phyloP scores from a whole-genome alignment of 2,797 vertebrate genomes.

The Clamator glandarius region DNA sequence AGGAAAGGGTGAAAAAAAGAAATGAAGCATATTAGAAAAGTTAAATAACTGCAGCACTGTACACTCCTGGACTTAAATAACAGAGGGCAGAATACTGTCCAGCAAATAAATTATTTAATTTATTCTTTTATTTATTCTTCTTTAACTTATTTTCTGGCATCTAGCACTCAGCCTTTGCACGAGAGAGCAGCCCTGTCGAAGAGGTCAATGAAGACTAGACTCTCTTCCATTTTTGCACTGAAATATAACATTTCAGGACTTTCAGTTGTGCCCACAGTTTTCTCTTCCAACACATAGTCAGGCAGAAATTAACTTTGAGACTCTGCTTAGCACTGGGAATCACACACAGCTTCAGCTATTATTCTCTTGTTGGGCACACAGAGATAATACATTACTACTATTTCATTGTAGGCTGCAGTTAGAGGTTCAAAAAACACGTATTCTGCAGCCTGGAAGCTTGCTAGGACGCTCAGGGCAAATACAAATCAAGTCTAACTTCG shows the following conservation, averaged over 20 bases:
- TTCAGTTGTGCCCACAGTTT: background rate
- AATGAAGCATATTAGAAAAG: background rate
- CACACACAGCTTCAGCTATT: background rate
- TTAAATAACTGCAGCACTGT: background rate
- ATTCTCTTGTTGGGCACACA: background rate
- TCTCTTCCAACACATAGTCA: background rate
- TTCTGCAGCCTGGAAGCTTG: background rate
- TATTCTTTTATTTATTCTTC: too few relatives aligned
- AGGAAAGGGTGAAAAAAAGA: background rate
- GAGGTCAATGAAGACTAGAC: background rate
- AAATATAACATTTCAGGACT: background rate
- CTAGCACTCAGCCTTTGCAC: background rate
- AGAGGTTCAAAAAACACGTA: background rate
- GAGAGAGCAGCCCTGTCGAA: rapidly evolving
- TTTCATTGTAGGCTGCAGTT: background rate
- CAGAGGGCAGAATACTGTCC: background rate
- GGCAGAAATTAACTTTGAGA: background rate
- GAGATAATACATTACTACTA: background rate
- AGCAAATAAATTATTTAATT: background rate
- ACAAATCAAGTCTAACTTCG: constrained; percentile 8
- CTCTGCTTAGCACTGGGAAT: background rate
- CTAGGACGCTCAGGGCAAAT: background rate
- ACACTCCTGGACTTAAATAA: background rate
- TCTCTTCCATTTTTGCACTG: background rate
- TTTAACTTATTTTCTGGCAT: background rate